These are phyloP conservation scores for Archegozetes longisetosus DNA, from an alignment of 1,140 invertebrate genomes.

Conservation along the genomic window DNA sequence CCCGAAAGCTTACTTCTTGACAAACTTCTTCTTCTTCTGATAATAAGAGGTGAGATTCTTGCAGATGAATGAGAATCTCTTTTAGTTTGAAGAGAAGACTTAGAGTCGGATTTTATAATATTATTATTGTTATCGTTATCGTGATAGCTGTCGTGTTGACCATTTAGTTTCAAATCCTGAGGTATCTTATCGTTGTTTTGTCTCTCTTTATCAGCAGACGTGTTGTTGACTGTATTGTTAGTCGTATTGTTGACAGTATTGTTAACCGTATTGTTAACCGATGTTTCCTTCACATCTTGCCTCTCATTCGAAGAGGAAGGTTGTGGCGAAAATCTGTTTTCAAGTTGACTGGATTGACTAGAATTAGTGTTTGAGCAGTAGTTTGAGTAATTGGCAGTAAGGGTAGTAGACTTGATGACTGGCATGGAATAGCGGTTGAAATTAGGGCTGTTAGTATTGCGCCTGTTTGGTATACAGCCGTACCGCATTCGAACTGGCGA, in stretches of 20 bases:
- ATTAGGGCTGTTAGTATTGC: background rate
- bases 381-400: background rate
- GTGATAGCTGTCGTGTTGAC: background rate
- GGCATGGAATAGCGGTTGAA: background rate
- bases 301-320: background rate
- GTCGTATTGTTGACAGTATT: background rate
- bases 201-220: too few relatives aligned
- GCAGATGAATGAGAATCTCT: too few relatives aligned
- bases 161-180: too few relatives aligned
- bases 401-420: background rate
- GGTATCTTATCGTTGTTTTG: too few relatives aligned
- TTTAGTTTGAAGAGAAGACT: background rate
- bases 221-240: background rate
- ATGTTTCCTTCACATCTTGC: background rate
- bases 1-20: background rate
- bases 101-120: background rate
- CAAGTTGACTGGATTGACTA: background rate
- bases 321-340: background rate
- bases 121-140: background rate
- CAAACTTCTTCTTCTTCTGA: background rate
- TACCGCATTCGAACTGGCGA: background rate
- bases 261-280: background rate
- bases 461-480: background rate
- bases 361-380: background rate
- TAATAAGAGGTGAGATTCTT: background rate